Evolutionary conservation across 2,797 vertebrate genomes (phyloP), one percentile per base, ranked within the genome.

Genomic region (Microctenopoma stevenorrisi): DNA sequence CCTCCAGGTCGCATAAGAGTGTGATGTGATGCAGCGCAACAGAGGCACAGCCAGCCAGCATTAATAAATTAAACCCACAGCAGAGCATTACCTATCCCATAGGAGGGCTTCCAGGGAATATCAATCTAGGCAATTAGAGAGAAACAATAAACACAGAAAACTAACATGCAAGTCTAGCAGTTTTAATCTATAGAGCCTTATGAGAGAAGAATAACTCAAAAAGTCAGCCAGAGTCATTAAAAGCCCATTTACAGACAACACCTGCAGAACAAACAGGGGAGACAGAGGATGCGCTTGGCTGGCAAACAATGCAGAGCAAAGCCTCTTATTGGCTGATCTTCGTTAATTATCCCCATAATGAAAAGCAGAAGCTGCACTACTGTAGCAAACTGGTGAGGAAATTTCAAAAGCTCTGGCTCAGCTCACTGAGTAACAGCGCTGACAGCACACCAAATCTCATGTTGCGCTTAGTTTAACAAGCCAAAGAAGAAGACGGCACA

Each of bases 1-100:
- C 86, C 89, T 87, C 57, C 82, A 68, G 90, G 87, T 89, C 72
- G 56, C 76, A 58, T 38, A 46, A 75, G 79, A 80, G 70, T 15
- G 62, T 13, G 65, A 70, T 14, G 5, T 4, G 50, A 68, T 12
- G 67, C 64, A 30, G 65, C 53, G 37, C 68, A 79, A 75, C 66
- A 68, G 55, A 81, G 72, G 69, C 64, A 58, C 73, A 81, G 78
- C n/a, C 80, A 79, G 83, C 26, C 82, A 49, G 79, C 68, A 67
- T 89, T 86, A 90, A 92, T 88, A 88, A 86, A 91, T 89, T 85
- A 86, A 86, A 89, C 86, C 89, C 83, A 89, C 79, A 89, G 86
- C 82, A 69, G 84, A 82, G 83, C 83, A 76, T 90, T 91, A 89
- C 76, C 89, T 62, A 68, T 87, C 88, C 87, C 85, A 78, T 1